A percentile compares a stretch with the other conserved stretches of the same genome.
phyloP scores from a whole-genome alignment of 35 echinoderm and acorn worm genomes.

The Diadema setosum region DNA sequence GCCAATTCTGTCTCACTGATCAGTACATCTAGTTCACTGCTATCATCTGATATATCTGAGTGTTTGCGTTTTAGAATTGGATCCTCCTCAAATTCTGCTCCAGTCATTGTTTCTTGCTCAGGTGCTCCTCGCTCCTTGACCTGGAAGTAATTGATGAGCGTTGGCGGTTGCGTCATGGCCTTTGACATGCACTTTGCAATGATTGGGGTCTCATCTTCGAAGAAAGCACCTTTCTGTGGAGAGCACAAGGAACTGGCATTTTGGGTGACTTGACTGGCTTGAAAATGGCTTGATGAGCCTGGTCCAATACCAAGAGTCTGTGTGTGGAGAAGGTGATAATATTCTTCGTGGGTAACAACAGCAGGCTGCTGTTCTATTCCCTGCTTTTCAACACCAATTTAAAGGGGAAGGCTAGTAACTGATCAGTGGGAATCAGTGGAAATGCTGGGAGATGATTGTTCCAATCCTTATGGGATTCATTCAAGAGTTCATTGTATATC shows the following conservation, averaged over 20 bases:
- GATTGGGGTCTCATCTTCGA: conserved; percentile 63
- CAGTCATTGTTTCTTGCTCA: background rate
- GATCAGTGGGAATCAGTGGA: no score
- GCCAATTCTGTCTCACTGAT: background rate
- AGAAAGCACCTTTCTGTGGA: background rate
- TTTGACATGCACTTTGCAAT: conserved; percentile 62
- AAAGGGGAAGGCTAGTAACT: no score
- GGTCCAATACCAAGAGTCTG: background rate
- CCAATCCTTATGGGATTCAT: no score
- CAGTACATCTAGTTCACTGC: background rate
- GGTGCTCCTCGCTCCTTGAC: background rate
- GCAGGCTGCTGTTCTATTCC: no score
- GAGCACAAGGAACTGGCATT: background rate
- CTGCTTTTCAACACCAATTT: no score
- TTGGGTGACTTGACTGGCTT: background rate
- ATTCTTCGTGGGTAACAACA: background rate
- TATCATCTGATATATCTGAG: background rate
- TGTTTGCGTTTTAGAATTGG: background rate
- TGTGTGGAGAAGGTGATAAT: background rate
- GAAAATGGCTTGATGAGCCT: background rate
- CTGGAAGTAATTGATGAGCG: conserved; percentile 78
- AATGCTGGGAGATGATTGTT: no score
- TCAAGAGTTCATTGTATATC: no score
- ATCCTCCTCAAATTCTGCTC: background rate
- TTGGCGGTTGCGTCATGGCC: conserved; percentile 79